Evolutionary conservation across 2,797 vertebrate species (phyloP).

Genomic region (Chanos chanos): DNA sequence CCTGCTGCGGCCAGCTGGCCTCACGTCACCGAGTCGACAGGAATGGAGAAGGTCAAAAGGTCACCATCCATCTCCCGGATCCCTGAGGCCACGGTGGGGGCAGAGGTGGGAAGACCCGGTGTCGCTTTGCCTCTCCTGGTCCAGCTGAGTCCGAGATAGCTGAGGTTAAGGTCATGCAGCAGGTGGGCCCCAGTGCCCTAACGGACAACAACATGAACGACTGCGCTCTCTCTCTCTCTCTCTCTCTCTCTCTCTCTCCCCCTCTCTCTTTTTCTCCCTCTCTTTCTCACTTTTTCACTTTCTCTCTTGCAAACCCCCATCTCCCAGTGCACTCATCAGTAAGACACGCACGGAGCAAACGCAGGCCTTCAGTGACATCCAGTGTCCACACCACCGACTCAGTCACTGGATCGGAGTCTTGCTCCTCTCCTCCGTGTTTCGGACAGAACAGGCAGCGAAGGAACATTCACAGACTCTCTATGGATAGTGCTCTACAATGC

Average conservation of each 20-base stretch:
- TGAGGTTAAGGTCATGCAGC: slow-evolving; percentile 64
- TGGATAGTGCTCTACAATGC: too few species aligned
- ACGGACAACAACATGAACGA: slow-evolving; percentile 47
- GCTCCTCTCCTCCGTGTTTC: slow-evolving; percentile 9
- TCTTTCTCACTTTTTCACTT: too few species aligned
- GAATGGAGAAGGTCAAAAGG: slow-evolving; percentile 62
- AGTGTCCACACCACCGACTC: slow-evolving; percentile 32
- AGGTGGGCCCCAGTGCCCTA: slow-evolving; percentile 54
- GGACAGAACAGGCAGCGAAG: too few species aligned
- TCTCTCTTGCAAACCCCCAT: neutral
- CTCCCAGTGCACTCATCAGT: slow-evolving; percentile 21
- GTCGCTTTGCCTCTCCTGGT: slow-evolving; percentile 26
- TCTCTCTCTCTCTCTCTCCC: slow-evolving; percentile 5
- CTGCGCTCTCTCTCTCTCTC: slow-evolving; percentile 29
- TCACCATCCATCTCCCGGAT: slow-evolving; percentile 42
- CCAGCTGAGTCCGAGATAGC: slow-evolving; percentile 60
- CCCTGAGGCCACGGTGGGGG: slow-evolving; percentile 9
- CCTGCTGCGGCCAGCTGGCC: slow-evolving; percentile 69
- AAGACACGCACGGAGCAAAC: slow-evolving; percentile 29
- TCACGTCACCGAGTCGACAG: slow-evolving; percentile 56
- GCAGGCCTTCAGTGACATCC: slow-evolving; percentile 38
- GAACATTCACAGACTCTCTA: too few species aligned
- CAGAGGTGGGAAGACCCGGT: neutral
- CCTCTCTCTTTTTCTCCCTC: neutral
- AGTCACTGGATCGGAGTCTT: slow-evolving; percentile 32